Conservation (phyloP, 1,140 invertebrate genomes). For the Ladona fulva region DNA sequence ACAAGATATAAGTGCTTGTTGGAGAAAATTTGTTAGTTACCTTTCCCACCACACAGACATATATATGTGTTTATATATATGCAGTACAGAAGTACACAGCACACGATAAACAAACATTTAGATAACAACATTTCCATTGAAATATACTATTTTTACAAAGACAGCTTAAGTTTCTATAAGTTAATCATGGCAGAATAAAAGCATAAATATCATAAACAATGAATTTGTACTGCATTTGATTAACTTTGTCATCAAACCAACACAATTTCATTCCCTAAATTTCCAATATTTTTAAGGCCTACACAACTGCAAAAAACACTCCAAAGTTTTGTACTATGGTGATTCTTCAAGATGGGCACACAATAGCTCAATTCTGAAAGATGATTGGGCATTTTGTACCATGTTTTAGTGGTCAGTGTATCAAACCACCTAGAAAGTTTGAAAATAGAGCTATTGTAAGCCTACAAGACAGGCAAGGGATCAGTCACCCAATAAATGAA, state of each 20-base stretch:
- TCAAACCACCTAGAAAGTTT: background rate
- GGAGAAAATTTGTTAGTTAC: background rate
- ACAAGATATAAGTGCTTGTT: background rate
- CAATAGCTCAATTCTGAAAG: constrained; percentile 5
- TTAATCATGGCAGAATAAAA: background rate
- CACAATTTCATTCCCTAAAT: background rate
- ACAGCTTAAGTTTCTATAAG: background rate
- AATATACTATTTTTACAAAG: constrained; percentile 2
- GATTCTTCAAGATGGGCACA: background rate
- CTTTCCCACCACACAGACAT: constrained; percentile 3
- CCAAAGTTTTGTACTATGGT: constrained; percentile 9
- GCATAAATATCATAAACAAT: constrained; percentile 7
- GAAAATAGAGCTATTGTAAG: background rate
- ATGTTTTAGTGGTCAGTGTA: background rate
- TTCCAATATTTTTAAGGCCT: background rate
- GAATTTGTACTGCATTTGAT: constrained; percentile 10
- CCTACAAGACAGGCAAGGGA: constrained; percentile 2
- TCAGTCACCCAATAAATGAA: background rate
- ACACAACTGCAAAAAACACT: constrained; percentile 9
- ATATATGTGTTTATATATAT: background rate
- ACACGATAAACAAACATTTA: constrained; percentile 7
- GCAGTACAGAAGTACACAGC: background rate
- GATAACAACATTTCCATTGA: constrained; percentile 10
- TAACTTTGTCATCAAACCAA: background rate
- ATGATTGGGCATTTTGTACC: constrained; percentile 9